Evolutionary conservation across 2,797 vertebrate species (phyloP).

Genomic region (Acipenser transmontanus): DNA sequence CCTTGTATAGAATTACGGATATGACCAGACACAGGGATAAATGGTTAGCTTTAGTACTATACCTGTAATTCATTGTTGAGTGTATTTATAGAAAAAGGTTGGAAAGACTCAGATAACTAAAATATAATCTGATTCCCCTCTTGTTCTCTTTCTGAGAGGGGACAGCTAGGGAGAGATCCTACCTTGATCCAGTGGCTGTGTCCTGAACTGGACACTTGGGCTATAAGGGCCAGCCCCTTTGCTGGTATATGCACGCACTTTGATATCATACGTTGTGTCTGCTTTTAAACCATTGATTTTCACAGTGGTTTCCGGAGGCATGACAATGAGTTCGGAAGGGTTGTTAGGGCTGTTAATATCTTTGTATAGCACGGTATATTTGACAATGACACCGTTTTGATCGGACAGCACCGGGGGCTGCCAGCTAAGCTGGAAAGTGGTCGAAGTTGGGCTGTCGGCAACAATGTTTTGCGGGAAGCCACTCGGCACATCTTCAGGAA

Average conservation of each 20-base stretch:
- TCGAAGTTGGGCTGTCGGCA: conserved; percentile 81
- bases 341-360: conserved; percentile 95
- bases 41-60: conserved; percentile 46
- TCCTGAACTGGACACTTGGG: conserved; percentile 99
- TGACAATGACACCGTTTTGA: conserved; percentile 85
- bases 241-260: conserved; percentile 99
- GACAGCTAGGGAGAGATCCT: conserved; percentile 81
- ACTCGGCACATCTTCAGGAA: conserved; percentile 83
- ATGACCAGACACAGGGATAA: conserved; percentile 46
- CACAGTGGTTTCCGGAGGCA: conserved; percentile 84
- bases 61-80: conserved; percentile 23
- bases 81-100: conserved; percentile 3
- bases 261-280: conserved; percentile 99
- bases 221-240: conserved; percentile 98
- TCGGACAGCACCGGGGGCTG: conserved; percentile 81
- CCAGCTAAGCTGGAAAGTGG: conserved; percentile 90
- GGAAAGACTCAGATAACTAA: conserved; percentile 23
- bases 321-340: conserved; percentile 86
- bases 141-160: conserved; percentile 43
- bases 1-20: conserved; percentile 46
- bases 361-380: conserved; percentile 91
- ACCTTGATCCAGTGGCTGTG: conserved; percentile 99
- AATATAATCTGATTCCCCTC: conserved; percentile 26
- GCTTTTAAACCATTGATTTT: conserved; percentile 89
- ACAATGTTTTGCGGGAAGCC: conserved; percentile 91